phyloP scores from a whole-genome alignment of 2,113 vertebrate genomes.

The Zootoca vivipara region DNA sequence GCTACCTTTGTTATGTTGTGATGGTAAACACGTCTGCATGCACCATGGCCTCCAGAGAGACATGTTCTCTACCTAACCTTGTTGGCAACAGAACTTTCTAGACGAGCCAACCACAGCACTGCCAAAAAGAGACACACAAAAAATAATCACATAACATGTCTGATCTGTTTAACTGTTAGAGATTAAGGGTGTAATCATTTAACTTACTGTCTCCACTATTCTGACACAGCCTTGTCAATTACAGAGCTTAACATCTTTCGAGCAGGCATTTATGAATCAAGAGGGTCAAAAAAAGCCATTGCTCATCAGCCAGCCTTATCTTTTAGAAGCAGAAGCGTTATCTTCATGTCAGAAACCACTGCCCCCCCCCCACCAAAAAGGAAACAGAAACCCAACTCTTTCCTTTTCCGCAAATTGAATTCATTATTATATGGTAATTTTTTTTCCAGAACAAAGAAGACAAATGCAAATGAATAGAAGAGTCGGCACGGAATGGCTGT shows the following conservation, averaged over 20 bases:
- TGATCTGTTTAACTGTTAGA: slow-evolving; percentile 45
- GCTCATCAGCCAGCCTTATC: slow-evolving; percentile 19
- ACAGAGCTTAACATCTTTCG: background rate
- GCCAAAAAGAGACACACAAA: too few species aligned
- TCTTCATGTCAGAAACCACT: slow-evolving; percentile 9
- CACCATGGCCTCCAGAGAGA: slow-evolving; percentile 5
- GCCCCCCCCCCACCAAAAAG: background rate
- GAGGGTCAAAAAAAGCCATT: slow-evolving; percentile 25
- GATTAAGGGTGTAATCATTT: slow-evolving; percentile 22
- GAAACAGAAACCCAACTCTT: slow-evolving; percentile 36
- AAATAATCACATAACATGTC: background rate
- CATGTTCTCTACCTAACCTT: slow-evolving; percentile 41
- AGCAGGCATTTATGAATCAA: slow-evolving; percentile 15
- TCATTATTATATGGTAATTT: slow-evolving; percentile 36
- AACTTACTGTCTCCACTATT: slow-evolving; percentile 33
- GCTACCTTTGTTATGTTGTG: background rate
- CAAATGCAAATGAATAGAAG: slow-evolving; percentile 52
- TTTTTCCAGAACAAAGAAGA: slow-evolving; percentile 35
- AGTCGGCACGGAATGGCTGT: slow-evolving; percentile 15
- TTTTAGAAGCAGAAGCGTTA: slow-evolving; percentile 10
- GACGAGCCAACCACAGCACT: slow-evolving; percentile 40
- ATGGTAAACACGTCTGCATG: slow-evolving; percentile 22
- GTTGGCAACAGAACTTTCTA: slow-evolving; percentile 26
- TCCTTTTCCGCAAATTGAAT: slow-evolving; percentile 19
- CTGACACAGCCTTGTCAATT: background rate